Base-by-base conservation (phyloP, 2,888 invertebrate species). In the Diarsia rubi region DNA sequence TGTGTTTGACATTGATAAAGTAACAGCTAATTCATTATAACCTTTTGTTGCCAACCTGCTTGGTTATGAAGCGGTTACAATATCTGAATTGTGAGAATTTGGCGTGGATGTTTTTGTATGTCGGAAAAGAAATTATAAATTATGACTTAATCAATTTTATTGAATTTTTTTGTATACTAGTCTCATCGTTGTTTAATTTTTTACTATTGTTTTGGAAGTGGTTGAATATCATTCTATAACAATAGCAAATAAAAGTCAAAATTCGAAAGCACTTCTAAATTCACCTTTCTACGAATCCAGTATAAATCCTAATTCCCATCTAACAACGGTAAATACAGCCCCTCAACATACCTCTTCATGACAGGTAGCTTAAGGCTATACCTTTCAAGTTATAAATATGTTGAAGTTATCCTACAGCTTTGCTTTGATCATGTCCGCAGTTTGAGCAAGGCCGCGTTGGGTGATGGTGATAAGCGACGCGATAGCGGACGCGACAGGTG, bases 371-470 rank as follows among this genome's bases (percentile, higher is more conserved):
- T 75, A 66, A 2, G 69, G 82, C 69, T 68, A 66, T 63, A 66
- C 75, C 85, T 81, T 68, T 81, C 45, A 78, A 73, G 81, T 85
- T 85, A 77, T 85, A 78, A 86, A 79, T 76, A 84, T 82, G 74
- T 72, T 81, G 44, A 69, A 78, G 62, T 63, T 75, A 75, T 65
- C 74, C 78, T 66, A 31, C 12, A 75, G 72, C 70, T 72, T 71
- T 57, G 70, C 86, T 86, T 86, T 87, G 88, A 87, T 87, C 86
- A 83, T 71, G 71, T 79, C 72, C 68, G 57, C 24, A 44, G 70
- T 85, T 85, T 82, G 76, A 85, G 66, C 67, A 44, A 78, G 79
- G 71, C 24, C 49, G 14, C 31, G 21, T n/a, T 11, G 44, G 79
- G 44, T 37, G 16, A 37, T 11, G 3, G 49, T 79, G 44, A 45